Percentiles rank a stretch among this genome's conserved stretches.
Conservation (phyloP, 30 jellyfish, hydroid and myxozoan genomes). For the Hydra vulgaris region DNA sequence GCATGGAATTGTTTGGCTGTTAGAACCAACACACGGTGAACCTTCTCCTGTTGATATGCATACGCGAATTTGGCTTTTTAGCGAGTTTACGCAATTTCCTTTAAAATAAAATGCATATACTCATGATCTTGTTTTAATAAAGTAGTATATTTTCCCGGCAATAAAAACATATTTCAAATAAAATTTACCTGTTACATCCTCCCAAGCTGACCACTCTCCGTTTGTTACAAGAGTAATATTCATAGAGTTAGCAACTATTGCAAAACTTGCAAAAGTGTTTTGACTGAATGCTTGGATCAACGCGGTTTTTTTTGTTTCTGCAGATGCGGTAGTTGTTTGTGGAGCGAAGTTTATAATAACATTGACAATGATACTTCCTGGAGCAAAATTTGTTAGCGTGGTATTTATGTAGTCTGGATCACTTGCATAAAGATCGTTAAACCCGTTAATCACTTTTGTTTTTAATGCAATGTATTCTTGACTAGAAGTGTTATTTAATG, state of each 20-base stretch:
- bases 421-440: constrained; percentile 1
- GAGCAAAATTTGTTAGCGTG: background rate
- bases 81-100: background rate
- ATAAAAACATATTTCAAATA: no score
- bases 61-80: background rate
- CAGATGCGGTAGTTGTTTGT: background rate
- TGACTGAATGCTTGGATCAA: background rate
- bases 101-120: background rate
- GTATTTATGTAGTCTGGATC: constrained; percentile 4
- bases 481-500: background rate
- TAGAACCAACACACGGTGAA: background rate
- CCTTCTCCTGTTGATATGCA: background rate
- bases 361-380: constrained; percentile 7
- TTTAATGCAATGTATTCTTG: background rate
- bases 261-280: background rate
- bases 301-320: background rate
- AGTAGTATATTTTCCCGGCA: no score
- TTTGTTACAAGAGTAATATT: background rate
- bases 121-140: no score
- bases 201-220: constrained; percentile 8
- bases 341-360: background rate
- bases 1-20: background rate
- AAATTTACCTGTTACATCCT: background rate
- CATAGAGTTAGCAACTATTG: background rate
- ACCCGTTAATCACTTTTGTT: background rate